phyloP scores from a whole-genome alignment of 2,113 vertebrate species.

The Phaethon lepturus region DNA sequence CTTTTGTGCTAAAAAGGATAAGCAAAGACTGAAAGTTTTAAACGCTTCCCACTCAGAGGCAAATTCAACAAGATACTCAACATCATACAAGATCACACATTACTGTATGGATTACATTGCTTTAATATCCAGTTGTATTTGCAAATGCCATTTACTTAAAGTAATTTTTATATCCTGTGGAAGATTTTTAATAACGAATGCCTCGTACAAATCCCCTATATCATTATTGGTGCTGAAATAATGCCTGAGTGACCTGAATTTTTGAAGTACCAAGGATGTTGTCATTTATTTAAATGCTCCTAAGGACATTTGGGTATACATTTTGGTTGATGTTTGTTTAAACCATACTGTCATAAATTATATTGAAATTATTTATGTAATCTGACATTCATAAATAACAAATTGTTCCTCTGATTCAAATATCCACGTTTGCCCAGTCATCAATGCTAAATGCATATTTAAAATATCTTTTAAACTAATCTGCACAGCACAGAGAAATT shows the following conservation, averaged over 20 bases:
- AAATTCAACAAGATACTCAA: neutral
- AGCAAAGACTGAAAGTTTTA: neutral
- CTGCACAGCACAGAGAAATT: neutral
- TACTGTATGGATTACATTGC: neutral
- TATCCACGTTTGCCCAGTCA: neutral
- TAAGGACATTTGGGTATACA: neutral
- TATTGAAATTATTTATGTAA: constrained; percentile 17
- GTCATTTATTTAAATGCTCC: neutral
- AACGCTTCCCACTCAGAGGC: neutral
- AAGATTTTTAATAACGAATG: neutral
- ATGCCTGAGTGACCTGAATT: neutral
- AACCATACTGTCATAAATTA: neutral
- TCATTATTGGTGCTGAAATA: neutral
- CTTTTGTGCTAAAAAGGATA: constrained; percentile 27
- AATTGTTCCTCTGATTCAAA: neutral
- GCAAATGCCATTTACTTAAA: neutral
- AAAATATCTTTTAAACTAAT: neutral
- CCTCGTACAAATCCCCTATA: neutral
- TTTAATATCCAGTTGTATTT: neutral
- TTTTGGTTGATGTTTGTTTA: neutral
- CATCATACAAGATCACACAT: neutral
- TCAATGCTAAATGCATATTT: neutral
- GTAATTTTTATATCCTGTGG: neutral
- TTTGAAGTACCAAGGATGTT: neutral
- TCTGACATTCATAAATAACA: neutral